phyloP scores from a whole-genome alignment of 1,140 invertebrate species.

The Trachymyrmex septentrionalis region DNA sequence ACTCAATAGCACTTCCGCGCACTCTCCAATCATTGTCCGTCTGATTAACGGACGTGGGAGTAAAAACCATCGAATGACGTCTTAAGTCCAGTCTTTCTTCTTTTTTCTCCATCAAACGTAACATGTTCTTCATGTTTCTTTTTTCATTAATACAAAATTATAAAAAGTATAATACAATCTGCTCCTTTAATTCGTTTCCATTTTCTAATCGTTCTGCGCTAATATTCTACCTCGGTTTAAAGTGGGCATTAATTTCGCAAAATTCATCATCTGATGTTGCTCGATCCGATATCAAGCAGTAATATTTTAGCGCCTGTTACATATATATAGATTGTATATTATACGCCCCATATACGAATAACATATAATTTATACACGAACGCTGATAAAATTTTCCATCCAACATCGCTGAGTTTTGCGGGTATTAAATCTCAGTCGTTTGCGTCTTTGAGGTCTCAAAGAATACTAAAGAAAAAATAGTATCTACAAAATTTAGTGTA shows the following conservation, averaged over 20 bases:
- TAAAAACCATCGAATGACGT: background rate
- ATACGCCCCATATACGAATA: slow-evolving; percentile 73
- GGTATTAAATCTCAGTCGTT: slow-evolving; percentile 28
- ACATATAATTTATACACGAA: slow-evolving; percentile 73
- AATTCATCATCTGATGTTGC: background rate
- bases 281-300: slow-evolving; percentile 33
- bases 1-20: slow-evolving; percentile 60
- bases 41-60: slow-evolving; percentile 9
- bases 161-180: slow-evolving; percentile 76
- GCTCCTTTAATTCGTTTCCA: slow-evolving; percentile 32
- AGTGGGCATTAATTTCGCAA: slow-evolving; percentile 24
- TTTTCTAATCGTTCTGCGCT: slow-evolving; percentile 24
- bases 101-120: slow-evolving; percentile 21
- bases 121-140: background rate
- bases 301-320: slow-evolving; percentile 42
- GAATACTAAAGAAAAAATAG: slow-evolving; percentile 10
- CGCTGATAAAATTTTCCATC: slow-evolving; percentile 43
- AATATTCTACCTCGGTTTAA: slow-evolving; percentile 45
- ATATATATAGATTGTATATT: slow-evolving; percentile 35
- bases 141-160: slow-evolving; percentile 74
- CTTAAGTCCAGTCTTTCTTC: background rate
- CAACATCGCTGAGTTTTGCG: slow-evolving; percentile 31
- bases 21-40: slow-evolving; percentile 31
- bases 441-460: slow-evolving; percentile 48
- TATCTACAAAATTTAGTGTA: background rate